Percentiles rank a stretch among this genome's conserved stretches.
Conservation (phyloP, 1,140 invertebrate species). For the Megathymus violae region DNA sequence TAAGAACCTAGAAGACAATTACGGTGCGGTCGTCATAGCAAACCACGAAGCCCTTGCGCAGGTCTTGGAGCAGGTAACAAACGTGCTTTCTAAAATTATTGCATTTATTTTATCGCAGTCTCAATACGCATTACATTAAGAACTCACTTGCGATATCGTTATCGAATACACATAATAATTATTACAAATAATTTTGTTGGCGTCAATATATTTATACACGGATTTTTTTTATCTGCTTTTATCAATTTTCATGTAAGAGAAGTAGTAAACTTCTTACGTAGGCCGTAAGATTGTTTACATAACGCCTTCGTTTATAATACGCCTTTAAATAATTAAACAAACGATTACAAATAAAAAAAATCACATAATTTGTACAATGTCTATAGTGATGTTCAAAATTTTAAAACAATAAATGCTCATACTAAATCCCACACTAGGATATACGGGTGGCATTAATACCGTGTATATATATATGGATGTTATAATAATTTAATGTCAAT, state of each 20-base stretch:
- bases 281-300: no score
- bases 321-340: no score
- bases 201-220: neutral
- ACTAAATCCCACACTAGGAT: no score
- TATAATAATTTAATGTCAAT: no score
- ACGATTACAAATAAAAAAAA: no score
- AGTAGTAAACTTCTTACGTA: no score
- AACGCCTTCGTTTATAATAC: no score
- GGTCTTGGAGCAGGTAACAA: constrained; percentile 90
- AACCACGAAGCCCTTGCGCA: constrained; percentile 94
- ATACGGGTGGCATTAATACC: no score
- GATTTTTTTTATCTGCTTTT: neutral
- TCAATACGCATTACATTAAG: neutral
- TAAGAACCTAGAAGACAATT: constrained; percentile 93
- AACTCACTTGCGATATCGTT: neutral
- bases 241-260: neutral
- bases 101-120: neutral
- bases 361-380: no score
- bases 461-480: no score
- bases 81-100: constrained; percentile 1
- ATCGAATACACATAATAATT: neutral
- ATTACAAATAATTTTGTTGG: neutral
- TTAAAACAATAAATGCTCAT: no score
- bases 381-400: no score
- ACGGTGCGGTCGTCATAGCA: constrained; percentile 93